Evolutionary conservation across 2,888 invertebrate species (phyloP), one percentile per base, ranked within the genome.

Genomic region (Acanthoscelides obtectus): DNA sequence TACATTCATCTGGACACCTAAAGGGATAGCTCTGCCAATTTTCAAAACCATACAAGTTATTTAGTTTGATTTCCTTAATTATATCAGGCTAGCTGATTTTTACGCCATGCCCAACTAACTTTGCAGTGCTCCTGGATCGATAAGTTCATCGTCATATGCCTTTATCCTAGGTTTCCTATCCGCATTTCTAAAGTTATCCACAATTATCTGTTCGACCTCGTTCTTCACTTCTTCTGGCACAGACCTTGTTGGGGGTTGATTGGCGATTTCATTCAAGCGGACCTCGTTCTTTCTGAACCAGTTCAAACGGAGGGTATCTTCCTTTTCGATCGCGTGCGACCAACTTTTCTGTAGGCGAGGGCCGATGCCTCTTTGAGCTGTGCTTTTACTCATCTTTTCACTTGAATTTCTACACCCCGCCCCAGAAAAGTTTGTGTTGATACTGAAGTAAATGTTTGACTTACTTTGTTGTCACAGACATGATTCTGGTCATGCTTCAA

Each of bases 241-340:
- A 63, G 76, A 76, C 20, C 78, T 77, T 6, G 77, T 75, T 17
- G 76, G 75, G 4, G 75, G 77, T 70, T 80, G 79, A 69, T 82
- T 80, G 2, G 81, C 79, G 20, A 81, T 79, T 68, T 80, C 82
- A 20, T 82, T 77, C 66, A 85, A 73, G 12, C 83, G 75, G 0
- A 79, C 76, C 76, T 84, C 81, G 75, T 86, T 85, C 71, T 77
- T 81, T 66, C 78, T 76, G 74, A 85, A 86, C 86, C 86, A 86
- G 74, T 81, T 81, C 25, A 85, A 72, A 25, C 84, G 80, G 22
- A 85, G 75, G 12, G 75, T 74, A 67, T 83, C 79, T 75, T 86
- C 85, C 73, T 83, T 84, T 71, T 81, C 80, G 12, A 83, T 81
- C 8, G 79, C 74, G 21, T 79, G 74, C 0, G 73, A 73, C 81